Evolutionary conservation across 1,140 invertebrate species (phyloP), one percentile per base, ranked within the genome.

Genomic region (Heliothis subflexa): DNA sequence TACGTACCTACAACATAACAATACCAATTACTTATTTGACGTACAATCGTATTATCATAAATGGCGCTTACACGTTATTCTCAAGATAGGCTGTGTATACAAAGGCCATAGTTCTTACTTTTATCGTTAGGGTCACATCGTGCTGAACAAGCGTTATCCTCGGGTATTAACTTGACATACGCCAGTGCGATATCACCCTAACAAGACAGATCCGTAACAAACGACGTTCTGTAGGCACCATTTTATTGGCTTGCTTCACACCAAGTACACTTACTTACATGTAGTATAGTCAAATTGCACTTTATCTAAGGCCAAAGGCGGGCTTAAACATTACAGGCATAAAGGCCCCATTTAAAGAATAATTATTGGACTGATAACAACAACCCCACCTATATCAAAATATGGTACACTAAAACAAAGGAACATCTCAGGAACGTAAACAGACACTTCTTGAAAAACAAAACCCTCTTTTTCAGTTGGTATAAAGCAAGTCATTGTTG

Each of bases 1-100:
- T 71, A 71, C 50, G 45, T 47, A 73, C 50, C 18, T 47, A 73
- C 71, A 57, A 73, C 55, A 14, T 73, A 73, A 73, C 71, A 73
- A 59, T 73, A 71, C 55, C 68, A 21, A 71, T 55, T 71, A 71
- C 70, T 55, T 57, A 59, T 14, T 59, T 73, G 55, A 73, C 16
- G 55, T 49, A 73, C 18, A 52, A 71, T 52, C 18, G 28, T 66
- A 28, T 25, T 70, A 71, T 54, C 33, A 71, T 73, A 73, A 55
- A 73, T 45, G 71, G 71, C 71, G 52, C 71, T 73, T 49, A 73
- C 71, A 73, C 55, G n/a, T 47, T 55, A 59, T 25, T 59, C 54
- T 10, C 12, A 73, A 54, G 28, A n/a, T 52, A 50, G 71, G 71
- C 54, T 59, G 71, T 73, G 54, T 25, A 28, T 61, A 73, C 55